Base-by-base conservation (phyloP, 2,113 vertebrate species). In the Sporophila hypoxantha region DNA sequence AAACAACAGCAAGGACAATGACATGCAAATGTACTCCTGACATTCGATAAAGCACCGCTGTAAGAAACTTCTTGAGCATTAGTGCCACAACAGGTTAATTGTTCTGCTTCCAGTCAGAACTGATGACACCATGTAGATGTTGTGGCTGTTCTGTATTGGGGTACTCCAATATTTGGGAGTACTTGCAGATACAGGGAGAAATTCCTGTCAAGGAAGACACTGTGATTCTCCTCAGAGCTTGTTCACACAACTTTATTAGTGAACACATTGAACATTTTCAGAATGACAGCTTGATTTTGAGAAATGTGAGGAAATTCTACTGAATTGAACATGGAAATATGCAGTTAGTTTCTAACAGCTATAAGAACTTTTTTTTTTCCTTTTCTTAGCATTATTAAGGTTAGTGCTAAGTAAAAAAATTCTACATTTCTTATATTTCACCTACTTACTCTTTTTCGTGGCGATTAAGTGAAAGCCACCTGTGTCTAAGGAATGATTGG, bases 321-420 rank as follows among this genome's bases (percentile, higher is more conserved):
- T 30, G 46, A 78, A n/a, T 6, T 55, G 5, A 23, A 69, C 0
- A 10, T 30, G 14, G 32, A 77, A 88, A 46, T n/a, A 49, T 1
- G 8, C 16, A 23, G 15, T 47, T 42, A 18, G 21, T 37, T 57
- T 65, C 46, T 50, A 37, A 13, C 6, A 74, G 10, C 8, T 65
- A 5, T 5, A 46, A 17, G 14, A 12, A 32, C 5, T 10, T 30
- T 46, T 3, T 3, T 14, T 10, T 6, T 17, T 3, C 11, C 12
- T 66, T 71, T 42, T 25, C 14, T 74, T 66, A 50, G 1, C 10
- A 16, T 37, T 70, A 29, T 50, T 85, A 37, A 50, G 20, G 13
- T 46, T 30, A 41, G 14, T 20, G 18, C 1, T 55, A 69, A 59
- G 10, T 46, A 9, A 50, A 26, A 10, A 44, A 36, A 85, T 41